Evolutionary conservation across 2,113 vertebrate species (phyloP), one percentile per base, ranked within the genome.

Genomic region (Periophthalmus modestus): DNA sequence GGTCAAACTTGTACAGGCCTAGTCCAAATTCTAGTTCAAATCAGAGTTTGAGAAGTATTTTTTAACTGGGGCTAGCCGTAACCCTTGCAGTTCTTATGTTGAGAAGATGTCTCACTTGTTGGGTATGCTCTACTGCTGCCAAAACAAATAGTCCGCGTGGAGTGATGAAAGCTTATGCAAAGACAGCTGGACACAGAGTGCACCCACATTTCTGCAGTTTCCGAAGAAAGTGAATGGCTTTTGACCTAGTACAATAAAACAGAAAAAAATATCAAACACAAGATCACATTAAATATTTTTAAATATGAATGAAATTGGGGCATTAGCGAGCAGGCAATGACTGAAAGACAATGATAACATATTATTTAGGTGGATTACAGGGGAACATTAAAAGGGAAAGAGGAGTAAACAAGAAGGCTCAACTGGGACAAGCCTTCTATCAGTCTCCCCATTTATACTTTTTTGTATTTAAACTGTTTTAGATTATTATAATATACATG

Each of bases 141-240:
- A 93, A 87, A 61, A 89, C 80, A 91, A 93, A 91, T 87, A 92
- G 36, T 79, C 70, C 65, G 79, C 34, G 73, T 69, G 79, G 78
- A 77, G 76, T 62, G 82, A 83, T 11, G 19, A 47, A 82, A 54
- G 75, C 61, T 73, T 62, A 74, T 73, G 57, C 73, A 77, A 80
- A 76, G 71, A 73, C 84, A 88, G 82, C 85, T 87, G 82, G 69
- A 87, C 52, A 43, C 52, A n/a, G 71, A 69, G 54, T 79, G 62
- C 80, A 77, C 63, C 50, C 70, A 47, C 36, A 78, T 82, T 83
- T 73, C 16, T 63, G 16, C 16, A 11, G 18, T 65, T 43, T 65
- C 34, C n/a, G 34, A 65, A 39, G 28, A 39, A 33, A 62, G 1
- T 2, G 34, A n/a, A 34, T n/a, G 12, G 18, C 7, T 11, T 19